These are phyloP conservation scores for Oscheius sp. DNA, from an alignment of 1,140 invertebrate species.

Conservation along the genomic window DNA sequence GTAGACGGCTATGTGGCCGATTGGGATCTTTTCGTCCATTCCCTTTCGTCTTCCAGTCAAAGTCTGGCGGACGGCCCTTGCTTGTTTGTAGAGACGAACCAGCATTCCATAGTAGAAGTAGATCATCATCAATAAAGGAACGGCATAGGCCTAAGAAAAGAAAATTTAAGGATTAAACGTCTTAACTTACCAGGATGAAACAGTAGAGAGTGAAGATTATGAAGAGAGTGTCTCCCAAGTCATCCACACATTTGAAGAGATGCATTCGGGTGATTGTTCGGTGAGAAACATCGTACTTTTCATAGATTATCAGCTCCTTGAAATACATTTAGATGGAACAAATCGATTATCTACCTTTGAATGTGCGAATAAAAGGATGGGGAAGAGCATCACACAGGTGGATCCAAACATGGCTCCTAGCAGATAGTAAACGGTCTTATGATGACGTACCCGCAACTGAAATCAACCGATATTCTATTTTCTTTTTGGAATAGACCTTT, in stretches of 20 bases:
- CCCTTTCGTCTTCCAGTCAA: not conserved
- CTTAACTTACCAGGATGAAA: constrained; percentile 47
- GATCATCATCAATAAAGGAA: constrained; percentile 54
- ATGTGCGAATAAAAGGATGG: constrained; percentile 28
- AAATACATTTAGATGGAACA: constrained; percentile 39
- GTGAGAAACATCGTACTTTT: constrained; percentile 50
- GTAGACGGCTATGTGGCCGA: constrained; percentile 54
- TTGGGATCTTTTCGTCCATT: constrained; percentile 38
- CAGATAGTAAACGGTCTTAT: constrained; percentile 1
- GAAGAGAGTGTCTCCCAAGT: constrained; percentile 46
- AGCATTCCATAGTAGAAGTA: constrained; percentile 58
- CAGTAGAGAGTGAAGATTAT: constrained; percentile 51
- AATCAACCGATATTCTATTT: not conserved
- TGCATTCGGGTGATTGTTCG: constrained; percentile 54
- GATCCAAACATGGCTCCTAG: constrained; percentile 18
- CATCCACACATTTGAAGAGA: constrained; percentile 59
- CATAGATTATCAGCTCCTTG: constrained; percentile 54
- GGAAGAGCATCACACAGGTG: constrained; percentile 21
- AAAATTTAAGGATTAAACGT: not conserved
- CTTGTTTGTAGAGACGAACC: constrained; percentile 34
- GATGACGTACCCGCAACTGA: constrained; percentile 18
- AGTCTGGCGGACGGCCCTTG: not conserved
- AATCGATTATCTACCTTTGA: constrained; percentile 21
- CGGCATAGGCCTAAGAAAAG: constrained; percentile 41
- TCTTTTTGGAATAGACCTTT: constrained; percentile 6